Conservation (phyloP, 2,888 invertebrate species). For the Plagodis dolabraria region DNA sequence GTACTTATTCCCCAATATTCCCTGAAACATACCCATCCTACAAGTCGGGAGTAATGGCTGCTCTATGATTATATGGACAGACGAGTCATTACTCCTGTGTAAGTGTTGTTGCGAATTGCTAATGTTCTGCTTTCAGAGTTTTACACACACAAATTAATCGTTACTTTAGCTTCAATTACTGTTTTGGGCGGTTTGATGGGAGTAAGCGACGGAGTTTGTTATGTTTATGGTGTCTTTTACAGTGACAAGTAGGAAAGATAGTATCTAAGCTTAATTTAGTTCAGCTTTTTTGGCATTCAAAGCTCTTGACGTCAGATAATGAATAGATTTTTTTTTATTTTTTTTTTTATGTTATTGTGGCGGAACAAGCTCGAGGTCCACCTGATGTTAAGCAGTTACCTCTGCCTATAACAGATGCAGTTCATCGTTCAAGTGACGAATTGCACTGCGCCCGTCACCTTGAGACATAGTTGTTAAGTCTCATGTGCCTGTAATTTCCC, state of each 20-base stretch:
- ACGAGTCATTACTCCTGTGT: constrained; percentile 83
- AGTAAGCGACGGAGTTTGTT: constrained; percentile 5
- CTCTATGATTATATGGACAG: constrained; percentile 85
- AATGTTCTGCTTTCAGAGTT: constrained; percentile 76
- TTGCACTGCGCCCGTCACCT: no score
- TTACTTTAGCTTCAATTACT: constrained; percentile 66
- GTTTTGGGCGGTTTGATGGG: constrained; percentile 44
- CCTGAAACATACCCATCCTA: constrained; percentile 47
- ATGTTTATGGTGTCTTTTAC: constrained; percentile 17
- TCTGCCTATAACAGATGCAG: no score
- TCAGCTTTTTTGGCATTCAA: no score
- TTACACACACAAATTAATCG: constrained; percentile 79
- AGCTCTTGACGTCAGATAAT: no score
- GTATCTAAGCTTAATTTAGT: no score
- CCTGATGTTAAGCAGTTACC: no score
- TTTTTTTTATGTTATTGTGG: no score
- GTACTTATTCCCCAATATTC: constrained; percentile 13
- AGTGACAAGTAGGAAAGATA: background rate
- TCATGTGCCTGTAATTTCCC: no score
- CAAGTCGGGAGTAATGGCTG: constrained; percentile 75
- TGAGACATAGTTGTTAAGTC: no score
- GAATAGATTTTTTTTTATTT: no score
- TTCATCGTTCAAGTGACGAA: no score
- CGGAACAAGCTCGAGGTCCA: no score
- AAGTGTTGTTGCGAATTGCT: constrained; percentile 84